Conservation (phyloP, 2,888 invertebrate species). For the Nycteola revayana region DNA sequence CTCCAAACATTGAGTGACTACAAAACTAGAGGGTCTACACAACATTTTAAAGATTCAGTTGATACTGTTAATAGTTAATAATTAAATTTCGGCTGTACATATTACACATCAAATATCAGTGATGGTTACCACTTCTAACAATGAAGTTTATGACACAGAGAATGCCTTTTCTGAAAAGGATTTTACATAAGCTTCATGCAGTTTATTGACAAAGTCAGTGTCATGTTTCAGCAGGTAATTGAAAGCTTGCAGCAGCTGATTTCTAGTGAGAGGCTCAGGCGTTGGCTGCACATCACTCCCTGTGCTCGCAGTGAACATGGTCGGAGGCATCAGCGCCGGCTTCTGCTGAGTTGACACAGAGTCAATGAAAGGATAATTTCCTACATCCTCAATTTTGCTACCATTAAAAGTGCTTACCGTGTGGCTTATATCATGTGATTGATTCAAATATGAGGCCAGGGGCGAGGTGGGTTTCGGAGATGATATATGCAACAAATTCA, state of each 20-base stretch:
- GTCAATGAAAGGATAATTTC: constrained; percentile 57
- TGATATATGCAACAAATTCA: constrained; percentile 78
- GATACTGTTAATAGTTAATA: constrained; percentile 47
- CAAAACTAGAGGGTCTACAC: constrained; percentile 69
- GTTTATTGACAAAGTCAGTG: constrained; percentile 92
- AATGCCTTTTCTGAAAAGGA: constrained; percentile 86
- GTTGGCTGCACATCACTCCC: constrained; percentile 62
- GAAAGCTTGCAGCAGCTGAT: constrained; percentile 94
- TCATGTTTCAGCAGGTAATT: constrained; percentile 93
- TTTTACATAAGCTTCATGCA: constrained; percentile 96
- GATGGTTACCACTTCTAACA: constrained; percentile 47
- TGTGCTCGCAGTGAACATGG: constrained; percentile 89
- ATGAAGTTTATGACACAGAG: constrained; percentile 72
- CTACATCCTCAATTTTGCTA: constrained; percentile 58
- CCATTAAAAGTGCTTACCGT: constrained; percentile 58
- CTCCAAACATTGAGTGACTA: constrained; percentile 69
- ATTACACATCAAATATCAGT: constrained; percentile 33
- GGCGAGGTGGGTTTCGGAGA: constrained; percentile 82
- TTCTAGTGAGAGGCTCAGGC: constrained; percentile 91
- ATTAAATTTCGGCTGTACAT: constrained; percentile 78
- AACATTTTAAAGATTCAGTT: constrained; percentile 64
- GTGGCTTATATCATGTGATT: constrained; percentile 67
- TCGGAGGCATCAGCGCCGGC: constrained; percentile 92
- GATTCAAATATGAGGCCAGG: constrained; percentile 78
- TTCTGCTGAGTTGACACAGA: constrained; percentile 75